A percentile compares a stretch with the other conserved stretches of the same genome.
Evolutionary conservation across 1,140 invertebrate genomes (phyloP).

Genomic region (Calliphora vicina): DNA sequence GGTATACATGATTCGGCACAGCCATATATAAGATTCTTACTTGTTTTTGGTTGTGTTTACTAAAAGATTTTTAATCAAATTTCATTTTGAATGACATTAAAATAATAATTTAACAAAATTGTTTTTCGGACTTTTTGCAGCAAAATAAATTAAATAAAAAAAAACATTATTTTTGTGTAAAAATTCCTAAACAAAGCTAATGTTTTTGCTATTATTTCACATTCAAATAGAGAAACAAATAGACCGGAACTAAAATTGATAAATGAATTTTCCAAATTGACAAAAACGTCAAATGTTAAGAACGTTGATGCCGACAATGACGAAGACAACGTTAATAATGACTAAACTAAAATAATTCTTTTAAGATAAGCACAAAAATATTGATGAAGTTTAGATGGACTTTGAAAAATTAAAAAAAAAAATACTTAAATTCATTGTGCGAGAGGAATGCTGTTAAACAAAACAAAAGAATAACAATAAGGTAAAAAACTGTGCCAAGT

Average conservation of each 20-base stretch:
- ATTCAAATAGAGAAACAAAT: background rate
- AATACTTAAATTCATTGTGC: background rate
- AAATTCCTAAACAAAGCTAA: background rate
- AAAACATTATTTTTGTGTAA: background rate
- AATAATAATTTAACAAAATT: background rate
- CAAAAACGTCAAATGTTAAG: background rate
- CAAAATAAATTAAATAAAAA: background rate
- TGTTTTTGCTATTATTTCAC: background rate
- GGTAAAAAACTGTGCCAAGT: background rate
- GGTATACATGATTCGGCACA: no score
- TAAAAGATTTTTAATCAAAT: no score
- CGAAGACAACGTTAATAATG: background rate
- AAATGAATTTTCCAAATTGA: background rate
- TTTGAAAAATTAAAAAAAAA: background rate
- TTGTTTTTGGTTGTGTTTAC: no score
- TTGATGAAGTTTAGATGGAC: background rate
- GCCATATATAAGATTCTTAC: no score
- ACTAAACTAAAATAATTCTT: background rate
- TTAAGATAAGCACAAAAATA: background rate
- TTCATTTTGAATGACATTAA: no score
- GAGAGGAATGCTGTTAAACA: background rate
- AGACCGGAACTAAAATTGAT: slow-evolving; percentile 12
- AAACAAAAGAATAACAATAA: background rate
- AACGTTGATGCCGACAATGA: background rate
- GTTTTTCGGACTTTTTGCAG: background rate